Conservation (phyloP, 2,888 invertebrate genomes). For the Fragum whitleyi region DNA sequence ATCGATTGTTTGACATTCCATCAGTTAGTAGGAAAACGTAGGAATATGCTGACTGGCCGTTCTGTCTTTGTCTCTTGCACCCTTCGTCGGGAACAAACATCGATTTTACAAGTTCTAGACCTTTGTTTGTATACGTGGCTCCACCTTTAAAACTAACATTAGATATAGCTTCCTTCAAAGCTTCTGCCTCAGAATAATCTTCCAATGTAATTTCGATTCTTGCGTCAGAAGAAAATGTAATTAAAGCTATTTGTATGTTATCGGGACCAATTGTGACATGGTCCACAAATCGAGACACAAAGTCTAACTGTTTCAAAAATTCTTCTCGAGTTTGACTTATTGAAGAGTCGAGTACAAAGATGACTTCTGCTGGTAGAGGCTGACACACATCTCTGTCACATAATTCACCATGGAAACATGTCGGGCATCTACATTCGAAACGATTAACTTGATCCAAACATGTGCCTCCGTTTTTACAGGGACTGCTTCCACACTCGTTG, state of each 20-base stretch:
- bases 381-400: constrained; percentile 42
- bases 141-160: constrained; percentile 30
- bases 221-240: constrained; percentile 40
- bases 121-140: constrained; percentile 36
- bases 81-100: background rate
- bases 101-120: constrained; percentile 19
- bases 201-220: constrained; percentile 35
- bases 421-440: constrained; percentile 23
- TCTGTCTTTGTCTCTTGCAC: constrained; percentile 16
- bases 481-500: constrained; percentile 17
- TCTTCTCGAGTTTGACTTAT: constrained; percentile 32
- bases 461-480: constrained; percentile 34
- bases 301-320: constrained; percentile 40
- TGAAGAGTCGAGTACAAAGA: constrained; percentile 46
- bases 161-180: constrained; percentile 29
- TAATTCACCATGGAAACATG: constrained; percentile 17
- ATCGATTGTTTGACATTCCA: constrained; percentile 35
- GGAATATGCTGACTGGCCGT: constrained; percentile 6
- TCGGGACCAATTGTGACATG: constrained; percentile 29
- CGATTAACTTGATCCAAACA: constrained; percentile 30
- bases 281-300: constrained; percentile 30
- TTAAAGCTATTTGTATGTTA: constrained; percentile 36
- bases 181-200: constrained; percentile 5
- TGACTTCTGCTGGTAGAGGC: constrained; percentile 42
- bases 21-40: constrained; percentile 40